Percentiles rank a stretch among this genome's conserved stretches.
Conservation (phyloP, 2,113 vertebrate genomes). For the Xiphophorus couchianus region DNA sequence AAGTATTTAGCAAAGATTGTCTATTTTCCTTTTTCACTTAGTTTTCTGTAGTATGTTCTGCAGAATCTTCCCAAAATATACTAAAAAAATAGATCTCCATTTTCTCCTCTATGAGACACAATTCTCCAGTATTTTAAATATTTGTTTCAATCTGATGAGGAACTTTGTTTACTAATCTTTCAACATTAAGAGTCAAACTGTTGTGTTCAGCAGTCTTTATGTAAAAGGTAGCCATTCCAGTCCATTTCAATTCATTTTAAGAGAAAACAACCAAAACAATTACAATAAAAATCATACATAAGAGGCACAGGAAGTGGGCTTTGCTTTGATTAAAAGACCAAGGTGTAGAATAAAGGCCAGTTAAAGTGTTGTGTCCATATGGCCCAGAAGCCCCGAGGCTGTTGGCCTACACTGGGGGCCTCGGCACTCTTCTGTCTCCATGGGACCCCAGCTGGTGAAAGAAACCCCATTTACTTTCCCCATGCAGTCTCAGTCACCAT, state of each 20-base stretch:
- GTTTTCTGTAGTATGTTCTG: not conserved
- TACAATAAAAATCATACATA: constrained; percentile 53
- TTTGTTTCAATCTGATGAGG: not conserved
- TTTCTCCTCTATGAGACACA: not conserved
- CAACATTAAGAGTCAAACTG: constrained; percentile 48
- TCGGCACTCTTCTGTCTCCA: constrained; percentile 88
- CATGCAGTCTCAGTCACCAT: constrained; percentile 89
- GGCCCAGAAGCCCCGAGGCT: constrained; percentile 90
- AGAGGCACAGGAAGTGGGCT: constrained; percentile 73
- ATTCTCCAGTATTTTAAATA: not conserved
- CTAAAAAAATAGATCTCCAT: not conserved
- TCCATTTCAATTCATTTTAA: constrained; percentile 56
- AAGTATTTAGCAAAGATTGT: not conserved
- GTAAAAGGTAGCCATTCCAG: constrained; percentile 37
- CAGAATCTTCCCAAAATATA: not conserved
- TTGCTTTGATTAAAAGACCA: constrained; percentile 85
- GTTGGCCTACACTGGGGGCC: constrained; percentile 86
- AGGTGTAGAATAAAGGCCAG: constrained; percentile 83
- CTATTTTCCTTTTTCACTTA: not conserved
- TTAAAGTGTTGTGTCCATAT: constrained; percentile 90
- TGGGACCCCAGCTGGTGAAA: constrained; percentile 98
- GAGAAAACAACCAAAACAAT: constrained; percentile 59
- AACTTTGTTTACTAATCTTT: constrained; percentile 10
- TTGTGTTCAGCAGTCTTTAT: constrained; percentile 30
- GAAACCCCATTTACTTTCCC: constrained; percentile 94